Conservation (phyloP, 1,140 invertebrate species). For the Palaemon carinicauda region DNA sequence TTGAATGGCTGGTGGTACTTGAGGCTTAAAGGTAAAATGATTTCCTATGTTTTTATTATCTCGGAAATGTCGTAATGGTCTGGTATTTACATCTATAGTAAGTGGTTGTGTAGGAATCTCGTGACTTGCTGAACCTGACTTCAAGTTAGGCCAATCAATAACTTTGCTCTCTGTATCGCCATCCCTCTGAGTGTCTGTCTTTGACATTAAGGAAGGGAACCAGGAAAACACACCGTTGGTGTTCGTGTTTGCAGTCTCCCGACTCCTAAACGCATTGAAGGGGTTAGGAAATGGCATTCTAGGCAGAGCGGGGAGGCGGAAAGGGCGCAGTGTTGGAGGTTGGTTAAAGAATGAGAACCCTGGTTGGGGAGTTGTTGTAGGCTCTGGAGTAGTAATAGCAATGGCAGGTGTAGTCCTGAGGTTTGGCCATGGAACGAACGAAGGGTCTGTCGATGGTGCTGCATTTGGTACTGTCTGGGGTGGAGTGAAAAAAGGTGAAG, state of each 20-base stretch:
- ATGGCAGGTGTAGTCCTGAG: background rate
- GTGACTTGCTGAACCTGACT: background rate
- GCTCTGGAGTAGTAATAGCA: background rate
- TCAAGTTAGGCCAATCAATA: background rate
- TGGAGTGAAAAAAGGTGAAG: background rate
- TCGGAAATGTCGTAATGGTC: background rate
- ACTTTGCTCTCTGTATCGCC: background rate
- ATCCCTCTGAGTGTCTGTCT: background rate
- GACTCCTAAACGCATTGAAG: slow-evolving; percentile 7
- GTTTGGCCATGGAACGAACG: slow-evolving; percentile 36
- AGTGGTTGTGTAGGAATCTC: too few relatives aligned
- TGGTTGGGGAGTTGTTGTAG: background rate
- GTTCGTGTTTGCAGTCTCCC: background rate
- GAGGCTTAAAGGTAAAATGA: too few relatives aligned
- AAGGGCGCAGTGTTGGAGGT: background rate
- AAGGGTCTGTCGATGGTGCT: background rate
- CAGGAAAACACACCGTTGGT: background rate
- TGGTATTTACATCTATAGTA: too few relatives aligned
- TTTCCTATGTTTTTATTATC: background rate
- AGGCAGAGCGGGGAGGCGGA: background rate
- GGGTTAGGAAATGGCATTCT: slow-evolving; percentile 33
- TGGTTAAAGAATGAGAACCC: background rate
- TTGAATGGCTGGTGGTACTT: too few relatives aligned
- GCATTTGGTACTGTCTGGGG: background rate
- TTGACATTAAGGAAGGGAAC: background rate